Conservation (phyloP, 2,888 invertebrate genomes). For the Sclerodermus sp. region DNA sequence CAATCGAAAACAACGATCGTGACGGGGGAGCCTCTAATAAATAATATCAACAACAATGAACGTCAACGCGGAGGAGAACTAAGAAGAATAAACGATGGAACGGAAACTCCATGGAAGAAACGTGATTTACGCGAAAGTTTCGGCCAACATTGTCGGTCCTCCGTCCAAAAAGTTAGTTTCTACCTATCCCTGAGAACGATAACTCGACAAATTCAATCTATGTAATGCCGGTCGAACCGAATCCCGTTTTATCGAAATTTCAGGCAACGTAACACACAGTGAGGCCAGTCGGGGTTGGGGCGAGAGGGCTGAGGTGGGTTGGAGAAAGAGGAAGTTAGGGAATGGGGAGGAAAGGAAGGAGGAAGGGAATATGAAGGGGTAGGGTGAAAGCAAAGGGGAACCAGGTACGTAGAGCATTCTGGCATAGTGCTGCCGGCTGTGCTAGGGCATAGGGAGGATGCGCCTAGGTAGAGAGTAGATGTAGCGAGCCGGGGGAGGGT, state of each 20-base stretch:
- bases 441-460: neutral
- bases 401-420: constrained; percentile 7
- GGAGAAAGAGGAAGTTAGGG: too few relatives aligned
- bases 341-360: constrained; percentile 2
- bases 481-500: constrained; percentile 28
- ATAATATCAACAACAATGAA: too few relatives aligned
- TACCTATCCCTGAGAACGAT: constrained; percentile 36
- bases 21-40: too few relatives aligned
- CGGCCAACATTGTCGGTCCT: constrained; percentile 26
- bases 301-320: constrained; percentile 9
- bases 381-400: too few relatives aligned
- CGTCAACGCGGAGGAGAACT: too few relatives aligned
- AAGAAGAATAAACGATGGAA: neutral
- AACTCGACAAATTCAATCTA: constrained; percentile 49
- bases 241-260: constrained; percentile 51
- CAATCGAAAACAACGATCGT: too few relatives aligned
- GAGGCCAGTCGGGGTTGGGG: constrained; percentile 3
- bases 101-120: constrained; percentile 16
- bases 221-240: constrained; percentile 37
- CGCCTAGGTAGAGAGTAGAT: constrained; percentile 18
- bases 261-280: constrained; percentile 42
- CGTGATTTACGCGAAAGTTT: constrained; percentile 28
- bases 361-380: too few relatives aligned
- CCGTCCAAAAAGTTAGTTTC: constrained; percentile 34
- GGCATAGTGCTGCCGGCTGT: too few relatives aligned